Evolutionary conservation across 1,140 invertebrate species (phyloP), one percentile per base, ranked within the genome.

Genomic region (Vanessa atalanta): DNA sequence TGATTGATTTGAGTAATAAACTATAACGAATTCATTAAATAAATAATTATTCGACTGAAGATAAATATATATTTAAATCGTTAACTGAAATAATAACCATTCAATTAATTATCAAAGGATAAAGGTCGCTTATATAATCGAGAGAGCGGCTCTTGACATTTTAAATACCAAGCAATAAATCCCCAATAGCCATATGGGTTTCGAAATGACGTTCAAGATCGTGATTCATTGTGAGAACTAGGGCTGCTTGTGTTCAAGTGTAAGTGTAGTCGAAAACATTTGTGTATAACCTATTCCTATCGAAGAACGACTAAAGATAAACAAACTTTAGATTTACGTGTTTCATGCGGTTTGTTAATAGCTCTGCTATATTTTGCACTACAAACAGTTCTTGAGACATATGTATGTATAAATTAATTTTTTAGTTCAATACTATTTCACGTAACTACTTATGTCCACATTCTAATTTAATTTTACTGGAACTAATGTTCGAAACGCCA

Each of bases 111-210:
- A 72, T 53, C 50, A 60, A 57, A 13, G 57, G 55, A 67, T 51
- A 67, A 67, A 65, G 63, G 63, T 72, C 63, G 26, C 16, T 50
- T 57, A 47, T 50, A 31, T 69, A 69, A 69, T 67, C 57, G 66
- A 73, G 65, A 63, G 31, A 67, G 57, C 65, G 57, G 72, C 66
- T 68, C 47, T 67, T 47, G 57, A 73, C 37, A 15, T 72, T 66
- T 66, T 60, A 66, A 66, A 73, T 73, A 68, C 48, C 55, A 65
- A 61, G 16, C 65, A 47, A 73, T 73, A 73, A 73, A 73, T 67
- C 65, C 12, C 37, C 57, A 20, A 73, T 73, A 57, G 72, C 65
- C 72, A 73, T 73, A 50, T 73, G 72, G 47, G 72, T 50, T 66
- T 48, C 47, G 43, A 20, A 50, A 72, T 61, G 51, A 73, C 71